phyloP scores from a whole-genome alignment of 2,888 invertebrate species.

The Heliconius erato region DNA sequence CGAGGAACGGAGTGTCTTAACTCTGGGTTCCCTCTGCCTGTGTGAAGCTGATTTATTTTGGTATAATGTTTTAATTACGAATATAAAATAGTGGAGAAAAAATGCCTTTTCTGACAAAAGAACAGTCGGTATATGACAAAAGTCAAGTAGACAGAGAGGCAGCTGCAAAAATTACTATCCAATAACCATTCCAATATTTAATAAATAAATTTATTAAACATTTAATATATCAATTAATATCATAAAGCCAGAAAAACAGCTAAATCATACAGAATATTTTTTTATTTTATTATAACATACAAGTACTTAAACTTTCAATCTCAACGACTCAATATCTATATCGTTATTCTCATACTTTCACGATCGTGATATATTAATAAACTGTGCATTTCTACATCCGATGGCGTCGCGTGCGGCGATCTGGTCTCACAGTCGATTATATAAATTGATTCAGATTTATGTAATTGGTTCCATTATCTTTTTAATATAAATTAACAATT shows the following conservation, averaged over 20 bases:
- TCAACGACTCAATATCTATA: neutral
- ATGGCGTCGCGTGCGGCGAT: constrained; percentile 41
- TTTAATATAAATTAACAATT: constrained; percentile 20
- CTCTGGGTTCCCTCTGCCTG: no score
- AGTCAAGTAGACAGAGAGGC: no score
- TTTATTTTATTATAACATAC: constrained; percentile 4
- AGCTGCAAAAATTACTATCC: no score
- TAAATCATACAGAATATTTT: neutral
- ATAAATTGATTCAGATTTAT: constrained; percentile 46
- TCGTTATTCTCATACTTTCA: constrained; percentile 39
- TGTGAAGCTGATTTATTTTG: no score
- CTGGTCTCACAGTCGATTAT: constrained; percentile 41
- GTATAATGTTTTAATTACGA: no score
- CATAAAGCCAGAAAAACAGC: neutral
- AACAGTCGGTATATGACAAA: no score
- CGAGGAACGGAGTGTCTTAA: no score
- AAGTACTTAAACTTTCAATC: constrained; percentile 11
- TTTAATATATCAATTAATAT: no score
- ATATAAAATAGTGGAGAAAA: no score
- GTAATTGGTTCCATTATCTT: constrained; percentile 44
- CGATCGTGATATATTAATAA: constrained; percentile 46
- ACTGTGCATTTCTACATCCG: constrained; percentile 38
- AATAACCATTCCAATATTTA: no score
- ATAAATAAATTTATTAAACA: no score
- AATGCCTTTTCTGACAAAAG: no score